phyloP scores from a whole-genome alignment of 2,113 vertebrate species.

The Trematomus loennbergii region DNA sequence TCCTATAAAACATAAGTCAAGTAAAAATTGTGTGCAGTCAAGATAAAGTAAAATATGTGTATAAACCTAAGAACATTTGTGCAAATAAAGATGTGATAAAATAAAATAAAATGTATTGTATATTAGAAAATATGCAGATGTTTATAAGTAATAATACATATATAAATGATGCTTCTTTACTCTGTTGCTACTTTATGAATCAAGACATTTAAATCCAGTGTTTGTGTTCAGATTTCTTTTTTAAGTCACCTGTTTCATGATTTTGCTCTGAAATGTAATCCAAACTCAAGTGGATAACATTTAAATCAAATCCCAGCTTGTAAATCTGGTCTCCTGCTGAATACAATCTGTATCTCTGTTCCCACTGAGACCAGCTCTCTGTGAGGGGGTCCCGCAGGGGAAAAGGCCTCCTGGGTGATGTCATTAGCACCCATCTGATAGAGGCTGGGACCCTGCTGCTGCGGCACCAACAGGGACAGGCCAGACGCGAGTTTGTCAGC shows the following conservation, averaged over 20 bases:
- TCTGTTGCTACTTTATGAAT: neutral
- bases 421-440: slow-evolving; percentile 29
- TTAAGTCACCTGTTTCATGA: neutral
- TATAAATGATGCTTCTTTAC: neutral
- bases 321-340: slow-evolving; percentile 3
- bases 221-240: neutral
- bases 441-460: slow-evolving; percentile 23
- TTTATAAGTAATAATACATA: too few relatives aligned
- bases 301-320: neutral
- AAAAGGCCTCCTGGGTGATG: slow-evolving; percentile 27
- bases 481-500: neutral
- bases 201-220: neutral
- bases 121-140: too few relatives aligned
- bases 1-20: too few relatives aligned
- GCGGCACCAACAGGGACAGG: slow-evolving; percentile 6
- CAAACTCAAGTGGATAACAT: neutral
- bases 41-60: too few relatives aligned
- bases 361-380: slow-evolving; percentile 24
- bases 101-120: too few relatives aligned
- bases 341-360: neutral
- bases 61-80: too few relatives aligned
- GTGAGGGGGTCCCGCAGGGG: slow-evolving; percentile 11
- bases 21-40: too few relatives aligned
- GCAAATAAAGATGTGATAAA: too few relatives aligned
- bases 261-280: neutral